Evolutionary conservation across 2,888 invertebrate species (phyloP), one percentile per base, ranked within the genome.

Genomic region (Caenorhabditis macrosperma): DNA sequence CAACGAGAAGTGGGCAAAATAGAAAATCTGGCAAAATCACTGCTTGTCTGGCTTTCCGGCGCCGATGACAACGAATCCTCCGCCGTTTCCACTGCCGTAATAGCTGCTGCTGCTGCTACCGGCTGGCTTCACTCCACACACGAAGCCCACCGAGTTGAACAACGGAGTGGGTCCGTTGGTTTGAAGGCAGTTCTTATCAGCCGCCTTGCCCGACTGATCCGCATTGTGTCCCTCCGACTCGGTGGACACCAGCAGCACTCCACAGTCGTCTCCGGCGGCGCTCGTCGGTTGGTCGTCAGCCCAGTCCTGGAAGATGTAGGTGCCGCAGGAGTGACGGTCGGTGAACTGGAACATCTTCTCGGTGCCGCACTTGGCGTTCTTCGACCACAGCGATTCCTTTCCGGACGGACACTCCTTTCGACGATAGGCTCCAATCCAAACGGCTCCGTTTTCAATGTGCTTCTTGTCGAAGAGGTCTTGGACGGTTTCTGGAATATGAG

Each of bases 351-450:
- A 75, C 4, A 66, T 17, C 33, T 59, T 52, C 41, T 66, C 74
- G 41, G 15, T 26, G 10, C 38, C 44, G 44, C 74, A 75, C 3
- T 41, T 1, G 4, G 28, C 7, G 22, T 75, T 26, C 17, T 28
- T 61, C 17, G n/a, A 6, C 59, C 57, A 57, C 0, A 57, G 10
- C 5, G 72, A 55, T 17, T n/a, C 5, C 2, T 20, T 12, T 44
- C 66, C 66, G n/a, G 63, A 63, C n/a, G 52, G 66, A 15, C 74
- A 75, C 2, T 66, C 74, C n/a, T 75, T 59, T 33, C 74, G 74
- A n/a, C 74, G 46, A 35, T 75, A 75, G n/a, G 74, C 74, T 22
- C 74, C 74, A 17, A 75, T 66, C 74, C 74, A 75, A n/a, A 75
- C 28, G 30, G 66, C 50, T 50, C 74, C 74, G 41, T 52, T 52